Percentiles rank a stretch among this genome's conserved stretches.
phyloP scores from a whole-genome alignment of 2,797 vertebrate species.

The Natrix natrix region DNA sequence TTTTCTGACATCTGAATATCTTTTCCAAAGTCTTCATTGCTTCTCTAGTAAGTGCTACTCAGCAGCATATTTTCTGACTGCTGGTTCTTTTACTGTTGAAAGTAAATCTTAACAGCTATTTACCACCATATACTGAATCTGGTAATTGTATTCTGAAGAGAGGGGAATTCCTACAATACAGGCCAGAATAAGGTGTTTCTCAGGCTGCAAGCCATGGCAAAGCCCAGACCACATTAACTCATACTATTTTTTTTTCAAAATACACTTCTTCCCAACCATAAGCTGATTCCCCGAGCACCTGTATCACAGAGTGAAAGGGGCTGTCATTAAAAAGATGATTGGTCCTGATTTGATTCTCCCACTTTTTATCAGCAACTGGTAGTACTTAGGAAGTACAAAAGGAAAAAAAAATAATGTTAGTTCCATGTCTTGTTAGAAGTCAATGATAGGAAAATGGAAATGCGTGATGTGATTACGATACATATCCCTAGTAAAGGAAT shows the following conservation, averaged over 20 bases:
- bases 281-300: neutral
- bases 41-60: neutral
- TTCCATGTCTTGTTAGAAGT: neutral
- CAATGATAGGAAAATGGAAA: neutral
- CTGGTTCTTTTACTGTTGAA: neutral
- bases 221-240: neutral
- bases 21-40: neutral
- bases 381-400: neutral
- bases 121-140: neutral
- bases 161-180: neutral
- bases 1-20: too few species aligned
- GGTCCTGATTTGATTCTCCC: neutral
- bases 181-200: neutral
- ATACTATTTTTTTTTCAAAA: neutral
- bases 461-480: neutral
- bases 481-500: too few species aligned
- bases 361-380: neutral
- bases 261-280: neutral
- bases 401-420: neutral
- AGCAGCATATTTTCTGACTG: neutral
- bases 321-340: neutral
- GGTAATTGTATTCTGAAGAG: neutral
- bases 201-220: neutral
- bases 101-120: neutral
- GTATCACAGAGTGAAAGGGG: neutral